Base-by-base conservation (phyloP, 2,797 vertebrate genomes). In the Pangasius macronema region DNA sequence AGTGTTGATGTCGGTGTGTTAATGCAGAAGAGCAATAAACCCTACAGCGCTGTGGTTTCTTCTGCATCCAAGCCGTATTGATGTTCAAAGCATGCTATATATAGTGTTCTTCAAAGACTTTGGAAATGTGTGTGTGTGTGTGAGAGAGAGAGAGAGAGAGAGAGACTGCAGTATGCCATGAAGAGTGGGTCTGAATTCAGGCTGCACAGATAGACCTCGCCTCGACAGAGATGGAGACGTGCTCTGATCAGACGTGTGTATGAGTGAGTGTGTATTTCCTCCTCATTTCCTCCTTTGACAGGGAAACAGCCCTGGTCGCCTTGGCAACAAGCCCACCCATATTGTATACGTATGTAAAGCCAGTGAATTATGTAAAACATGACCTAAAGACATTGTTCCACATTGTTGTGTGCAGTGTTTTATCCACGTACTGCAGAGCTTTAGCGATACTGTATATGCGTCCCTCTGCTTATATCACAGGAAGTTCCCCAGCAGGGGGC, bases 401-500 rank as follows among this genome's bases (percentile, higher is more conserved):
- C 7, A 10, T n/a, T n/a, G n/a, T n/a, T 11, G 73, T n/a, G 24
- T 30, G 11, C 11, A 33, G 76, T 55, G 51, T 79, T 55, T 55
- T 1, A 33, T 77, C 53, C 53, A 24, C 8, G 1, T 7, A 9
- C 53, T 39, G 0, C 75, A 53, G 27, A n/a, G 13, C 6, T 18
- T 51, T 76, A 72, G 39, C 3, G 39, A 49, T 5, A 46, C 5
- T 24, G 10, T 14, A 2, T 5, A 0, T 11, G 13, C 14, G 42
- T 8, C 42, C 42, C 9, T 39, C 33, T 10, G 18, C 13, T 13
- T 39, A 2, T 6, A 27, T 16, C 24, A 2, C 72, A 27, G 11
- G n/a, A 39, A 1, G 10, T 57, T 24, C 51, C 1, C 77, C 77
- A 80, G 77, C 77, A 80, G 77, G 53, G 77, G 77, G 77, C 77